Percentiles rank a stretch among this genome's conserved stretches.
Conservation (phyloP, 2,797 vertebrate genomes). For the Amblyraja radiata region DNA sequence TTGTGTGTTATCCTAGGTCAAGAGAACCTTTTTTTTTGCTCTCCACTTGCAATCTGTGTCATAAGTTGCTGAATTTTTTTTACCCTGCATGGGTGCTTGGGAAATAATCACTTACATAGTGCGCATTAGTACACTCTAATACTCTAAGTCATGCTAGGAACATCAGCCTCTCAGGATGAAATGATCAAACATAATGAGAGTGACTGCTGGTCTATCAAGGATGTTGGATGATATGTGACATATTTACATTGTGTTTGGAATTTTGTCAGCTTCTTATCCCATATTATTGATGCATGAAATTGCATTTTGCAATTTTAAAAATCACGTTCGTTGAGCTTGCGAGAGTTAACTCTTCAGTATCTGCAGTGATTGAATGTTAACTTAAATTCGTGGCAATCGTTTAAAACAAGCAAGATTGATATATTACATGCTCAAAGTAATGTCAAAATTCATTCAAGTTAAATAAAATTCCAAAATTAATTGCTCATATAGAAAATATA, state of each 20-base stretch:
- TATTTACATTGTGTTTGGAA: not conserved
- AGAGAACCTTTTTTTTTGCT: not conserved
- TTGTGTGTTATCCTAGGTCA: not conserved
- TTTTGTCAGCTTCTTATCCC: not conserved
- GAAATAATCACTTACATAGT: not conserved
- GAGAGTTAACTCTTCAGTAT: no score
- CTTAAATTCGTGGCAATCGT: no score
- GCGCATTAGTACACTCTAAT: not conserved
- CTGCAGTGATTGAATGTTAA: no score
- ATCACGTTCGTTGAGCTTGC: no score
- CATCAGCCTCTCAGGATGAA: constrained; percentile 4
- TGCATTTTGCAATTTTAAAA: not conserved
- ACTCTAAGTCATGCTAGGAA: not conserved
- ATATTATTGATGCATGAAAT: not conserved
- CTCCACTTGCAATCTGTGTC: not conserved
- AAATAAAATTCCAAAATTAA: no score
- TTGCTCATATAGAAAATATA: no score
- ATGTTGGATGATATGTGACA: not conserved
- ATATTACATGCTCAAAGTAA: no score
- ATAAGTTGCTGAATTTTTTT: not conserved
- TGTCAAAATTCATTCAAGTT: no score
- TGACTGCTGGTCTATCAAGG: not conserved
- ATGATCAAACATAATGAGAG: constrained; percentile 4
- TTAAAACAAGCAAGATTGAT: no score
- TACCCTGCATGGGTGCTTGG: not conserved